phyloP scores from a whole-genome alignment of 2,797 vertebrate genomes.

The Loris lydekkerianus region DNA sequence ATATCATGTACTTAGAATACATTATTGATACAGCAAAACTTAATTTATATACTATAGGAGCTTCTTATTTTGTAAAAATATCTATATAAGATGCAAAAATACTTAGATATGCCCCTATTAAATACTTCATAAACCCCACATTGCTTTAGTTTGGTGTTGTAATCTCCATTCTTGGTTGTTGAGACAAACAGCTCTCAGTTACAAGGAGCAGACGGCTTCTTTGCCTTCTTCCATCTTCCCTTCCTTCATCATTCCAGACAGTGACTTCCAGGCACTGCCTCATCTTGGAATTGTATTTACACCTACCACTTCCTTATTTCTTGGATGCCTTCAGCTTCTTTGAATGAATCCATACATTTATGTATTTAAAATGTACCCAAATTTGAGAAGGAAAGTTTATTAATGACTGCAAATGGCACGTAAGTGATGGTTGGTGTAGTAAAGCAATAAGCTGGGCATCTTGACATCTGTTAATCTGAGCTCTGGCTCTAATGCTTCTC shows the following conservation, averaged over 20 bases:
- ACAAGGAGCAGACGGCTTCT: neutral
- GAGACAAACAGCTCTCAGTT: neutral
- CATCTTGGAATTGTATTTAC: neutral
- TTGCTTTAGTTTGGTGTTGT: slow-evolving; percentile 83
- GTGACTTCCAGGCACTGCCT: neutral
- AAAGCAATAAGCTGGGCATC: neutral
- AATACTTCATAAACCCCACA: slow-evolving; percentile 83
- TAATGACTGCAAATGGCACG: neutral
- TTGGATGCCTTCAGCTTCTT: neutral
- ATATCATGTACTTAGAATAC: slow-evolving; percentile 67
- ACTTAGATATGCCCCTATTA: slow-evolving; percentile 85
- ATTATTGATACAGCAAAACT: slow-evolving; percentile 79
- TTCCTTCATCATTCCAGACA: neutral
- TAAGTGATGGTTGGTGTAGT: neutral
- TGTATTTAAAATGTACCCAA: slow-evolving; percentile 45
- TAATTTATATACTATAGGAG: slow-evolving; percentile 80
- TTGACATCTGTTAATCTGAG: neutral
- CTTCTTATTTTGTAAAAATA: slow-evolving; percentile 78
- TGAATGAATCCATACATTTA: neutral
- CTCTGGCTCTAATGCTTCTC: neutral
- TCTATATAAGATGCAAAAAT: slow-evolving; percentile 82
- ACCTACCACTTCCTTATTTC: slow-evolving; percentile 39
- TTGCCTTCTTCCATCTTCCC: slow-evolving; percentile 8
- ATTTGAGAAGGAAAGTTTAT: neutral
- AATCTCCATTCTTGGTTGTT: slow-evolving; percentile 53